Conservation (phyloP, 1,140 invertebrate genomes). For the Zaprionus ghesquierei region DNA sequence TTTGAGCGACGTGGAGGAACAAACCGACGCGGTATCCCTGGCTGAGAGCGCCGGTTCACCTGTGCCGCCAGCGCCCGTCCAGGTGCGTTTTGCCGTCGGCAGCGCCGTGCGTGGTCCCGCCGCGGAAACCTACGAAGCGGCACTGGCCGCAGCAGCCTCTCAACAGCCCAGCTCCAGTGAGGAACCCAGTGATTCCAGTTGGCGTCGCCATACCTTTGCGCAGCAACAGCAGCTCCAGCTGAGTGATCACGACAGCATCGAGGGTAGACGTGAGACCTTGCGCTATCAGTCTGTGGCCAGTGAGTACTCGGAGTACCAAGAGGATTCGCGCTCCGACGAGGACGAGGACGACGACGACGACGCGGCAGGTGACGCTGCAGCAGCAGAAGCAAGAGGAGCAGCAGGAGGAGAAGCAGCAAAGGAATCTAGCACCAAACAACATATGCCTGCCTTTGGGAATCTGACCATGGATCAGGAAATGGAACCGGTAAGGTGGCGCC, state of each 20-base stretch:
- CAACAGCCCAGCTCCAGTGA: conserved; percentile 67
- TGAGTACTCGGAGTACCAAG: conserved; percentile 48
- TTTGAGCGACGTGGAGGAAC: conserved; percentile 47
- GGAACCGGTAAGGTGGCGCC: conserved; percentile 73
- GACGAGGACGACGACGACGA: conserved; percentile 22
- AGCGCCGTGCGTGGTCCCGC: conserved; percentile 64
- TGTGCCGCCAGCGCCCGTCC: conserved; percentile 6
- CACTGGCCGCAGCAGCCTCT: conserved; percentile 55
- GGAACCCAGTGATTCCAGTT: conserved; percentile 65
- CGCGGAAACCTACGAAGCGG: conserved; percentile 60
- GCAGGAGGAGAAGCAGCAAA: conserved; percentile 14
- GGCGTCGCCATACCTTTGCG: conserved; percentile 59
- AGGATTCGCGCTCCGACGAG: conserved; percentile 51
- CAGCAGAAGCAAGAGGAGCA: conserved; percentile 10
- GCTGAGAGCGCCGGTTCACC: conserved; percentile 67
- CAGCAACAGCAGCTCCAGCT: conserved; percentile 53
- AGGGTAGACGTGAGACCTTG: conserved; percentile 59
- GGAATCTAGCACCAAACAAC: conserved; percentile 20
- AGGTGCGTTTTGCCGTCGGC: conserved; percentile 74
- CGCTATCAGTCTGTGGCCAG: conserved; percentile 65
- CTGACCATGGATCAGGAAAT: conserved; percentile 83
- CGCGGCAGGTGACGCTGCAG: conserved; percentile 14
- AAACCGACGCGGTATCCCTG: conserved; percentile 56
- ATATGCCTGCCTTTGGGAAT: conserved; percentile 84
- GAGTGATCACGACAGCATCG: conserved; percentile 69